phyloP scores from a whole-genome alignment of 2,888 invertebrate species.

The Cabera pusaria region DNA sequence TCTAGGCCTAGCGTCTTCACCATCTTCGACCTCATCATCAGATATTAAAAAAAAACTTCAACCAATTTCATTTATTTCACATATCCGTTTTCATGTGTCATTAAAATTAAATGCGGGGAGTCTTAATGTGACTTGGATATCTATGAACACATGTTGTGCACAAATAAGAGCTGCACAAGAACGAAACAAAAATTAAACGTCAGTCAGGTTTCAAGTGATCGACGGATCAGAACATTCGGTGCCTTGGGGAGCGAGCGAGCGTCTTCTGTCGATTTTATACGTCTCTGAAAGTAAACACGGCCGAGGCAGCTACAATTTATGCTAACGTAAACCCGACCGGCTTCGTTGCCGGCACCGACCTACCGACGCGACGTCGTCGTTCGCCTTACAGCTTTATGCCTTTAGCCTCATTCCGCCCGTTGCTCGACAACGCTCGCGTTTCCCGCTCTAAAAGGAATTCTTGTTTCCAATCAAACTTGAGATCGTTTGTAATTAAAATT shows the following conservation, averaged over 20 bases:
- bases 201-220: slow-evolving; percentile 65
- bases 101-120: no score
- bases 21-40: no score
- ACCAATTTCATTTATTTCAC: no score
- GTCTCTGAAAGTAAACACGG: slow-evolving; percentile 52
- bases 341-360: slow-evolving; percentile 30
- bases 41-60: no score
- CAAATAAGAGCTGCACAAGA: slow-evolving; percentile 19
- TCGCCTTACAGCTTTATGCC: slow-evolving; percentile 46
- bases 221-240: slow-evolving; percentile 54
- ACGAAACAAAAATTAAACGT: slow-evolving; percentile 68
- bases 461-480: slow-evolving; percentile 46
- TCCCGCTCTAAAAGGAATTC: slow-evolving; percentile 41
- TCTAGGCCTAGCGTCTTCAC: no score
- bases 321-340: slow-evolving; percentile 56
- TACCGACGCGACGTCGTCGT: slow-evolving; percentile 32
- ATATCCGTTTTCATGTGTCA: no score
- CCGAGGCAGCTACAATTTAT: slow-evolving; percentile 58
- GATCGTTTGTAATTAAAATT: slow-evolving; percentile 47
- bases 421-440: slow-evolving; percentile 33
- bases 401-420: slow-evolving; percentile 42
- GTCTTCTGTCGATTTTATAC: slow-evolving; percentile 60
- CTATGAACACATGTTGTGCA: slow-evolving; percentile 22
- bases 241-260: slow-evolving; percentile 53
- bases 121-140: slow-evolving; percentile 17